Percentiles rank a stretch among this genome's conserved stretches.
These are phyloP conservation scores for Apamea anceps DNA, from an alignment of 2,888 invertebrate genomes.

Conservation along the genomic window DNA sequence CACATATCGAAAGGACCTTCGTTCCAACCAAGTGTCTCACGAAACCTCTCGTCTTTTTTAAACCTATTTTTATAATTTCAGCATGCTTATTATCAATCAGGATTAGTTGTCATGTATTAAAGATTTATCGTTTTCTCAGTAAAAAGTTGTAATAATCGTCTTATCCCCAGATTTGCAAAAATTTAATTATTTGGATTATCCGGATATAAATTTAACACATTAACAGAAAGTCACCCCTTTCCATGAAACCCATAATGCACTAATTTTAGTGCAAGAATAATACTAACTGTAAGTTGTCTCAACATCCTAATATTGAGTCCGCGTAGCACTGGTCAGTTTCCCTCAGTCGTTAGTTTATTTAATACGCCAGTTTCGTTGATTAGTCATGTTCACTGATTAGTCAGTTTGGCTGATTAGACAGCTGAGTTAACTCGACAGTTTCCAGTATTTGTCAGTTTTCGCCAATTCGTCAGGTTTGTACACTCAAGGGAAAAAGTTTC, in stretches of 20 bases:
- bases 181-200: conserved; percentile 33
- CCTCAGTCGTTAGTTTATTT: too few relatives aligned
- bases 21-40: not conserved
- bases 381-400: too few relatives aligned
- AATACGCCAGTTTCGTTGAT: too few relatives aligned
- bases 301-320: too few relatives aligned
- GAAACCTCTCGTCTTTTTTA: not conserved
- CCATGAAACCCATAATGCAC: not conserved
- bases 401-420: too few relatives aligned
- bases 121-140: conserved; percentile 28
- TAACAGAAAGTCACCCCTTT: conserved; percentile 4
- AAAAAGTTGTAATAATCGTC: conserved; percentile 35
- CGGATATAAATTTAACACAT: conserved; percentile 13
- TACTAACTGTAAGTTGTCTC: not conserved
- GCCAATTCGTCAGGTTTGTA: too few relatives aligned
- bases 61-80: not conserved
- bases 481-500: too few relatives aligned
- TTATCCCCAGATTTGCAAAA: conserved; percentile 42
- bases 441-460: too few relatives aligned
- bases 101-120: conserved; percentile 40
- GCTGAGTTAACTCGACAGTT: too few relatives aligned
- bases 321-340: too few relatives aligned
- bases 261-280: not conserved
- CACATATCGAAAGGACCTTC: not conserved
- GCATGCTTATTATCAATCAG: conserved; percentile 28